These are phyloP conservation scores for Boloria euphrosyne DNA, from an alignment of 2,888 invertebrate species.

Conservation along the genomic window DNA sequence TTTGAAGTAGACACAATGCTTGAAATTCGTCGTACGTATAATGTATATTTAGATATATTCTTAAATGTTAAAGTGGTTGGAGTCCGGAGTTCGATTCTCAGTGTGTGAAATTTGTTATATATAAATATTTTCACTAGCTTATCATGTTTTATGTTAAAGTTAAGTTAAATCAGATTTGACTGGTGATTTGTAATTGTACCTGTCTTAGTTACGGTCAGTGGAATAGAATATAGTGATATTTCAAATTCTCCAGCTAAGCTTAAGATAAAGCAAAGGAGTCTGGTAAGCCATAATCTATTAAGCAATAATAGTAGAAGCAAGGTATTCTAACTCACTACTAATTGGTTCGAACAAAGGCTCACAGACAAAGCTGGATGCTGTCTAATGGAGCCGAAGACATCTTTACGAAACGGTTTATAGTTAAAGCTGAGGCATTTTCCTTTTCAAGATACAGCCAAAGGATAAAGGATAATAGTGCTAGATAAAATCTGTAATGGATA, in stretches of 20 bases:
- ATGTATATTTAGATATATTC: too few species aligned
- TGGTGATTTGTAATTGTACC: not conserved
- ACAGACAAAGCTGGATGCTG: slow-evolving; percentile 54
- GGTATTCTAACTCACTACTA: slow-evolving; percentile 49
- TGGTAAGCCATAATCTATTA: slow-evolving; percentile 66
- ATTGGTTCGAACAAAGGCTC: slow-evolving; percentile 70
- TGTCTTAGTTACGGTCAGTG: slow-evolving; percentile 5
- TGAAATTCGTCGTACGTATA: too few species aligned
- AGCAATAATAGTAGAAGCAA: slow-evolving; percentile 57
- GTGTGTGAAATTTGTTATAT: too few species aligned
- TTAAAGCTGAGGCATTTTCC: slow-evolving; percentile 39
- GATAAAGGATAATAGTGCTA: slow-evolving; percentile 37
- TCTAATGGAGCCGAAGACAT: slow-evolving; percentile 60
- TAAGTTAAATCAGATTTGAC: not conserved
- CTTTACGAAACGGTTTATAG: slow-evolving; percentile 50
- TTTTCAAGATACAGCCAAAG: slow-evolving; percentile 36
- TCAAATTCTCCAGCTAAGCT: slow-evolving; percentile 32
- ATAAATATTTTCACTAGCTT: too few species aligned
- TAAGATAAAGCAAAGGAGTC: slow-evolving; percentile 54
- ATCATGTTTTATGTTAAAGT: not conserved
- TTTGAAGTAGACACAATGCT: too few species aligned
- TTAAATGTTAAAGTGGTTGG: too few species aligned
- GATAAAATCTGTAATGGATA: slow-evolving; percentile 37
- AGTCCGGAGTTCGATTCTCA: too few species aligned
- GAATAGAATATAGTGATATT: slow-evolving; percentile 25